Evolutionary conservation across 2,888 invertebrate genomes (phyloP), one percentile per base, ranked within the genome.

Genomic region (Cephus sareptanus): DNA sequence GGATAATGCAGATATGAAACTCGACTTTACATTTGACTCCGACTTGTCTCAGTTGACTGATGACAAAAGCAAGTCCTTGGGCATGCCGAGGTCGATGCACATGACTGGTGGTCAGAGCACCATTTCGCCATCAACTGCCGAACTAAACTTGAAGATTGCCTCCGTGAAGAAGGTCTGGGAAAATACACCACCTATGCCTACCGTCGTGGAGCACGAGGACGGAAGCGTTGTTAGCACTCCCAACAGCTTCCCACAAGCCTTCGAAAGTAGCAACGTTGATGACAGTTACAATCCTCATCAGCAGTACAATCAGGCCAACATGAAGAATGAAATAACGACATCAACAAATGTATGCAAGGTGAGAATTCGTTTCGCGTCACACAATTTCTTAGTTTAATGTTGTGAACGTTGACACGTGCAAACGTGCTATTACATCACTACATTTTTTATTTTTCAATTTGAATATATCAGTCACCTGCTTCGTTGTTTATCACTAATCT

Each of bases 121-220:
- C 13, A 96, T 96, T 85, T 96, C 96, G 15, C 95, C 95, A 31
- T 95, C 96, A 82, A 96, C 97, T 69, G 97, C 97, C 69, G 98
- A 98, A 92, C 94, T 98, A 84, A 97, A 97, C 92, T 94, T 97
- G 92, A 98, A 98, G 93, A 98, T 98, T 86, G 97, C 97, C 69
- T 97, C 97, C 82, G 98, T 98, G 73, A 98, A 98, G 92, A 97
- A 96, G 85, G 94, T 94, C 30, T 97, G 97, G 97, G 97, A 97
- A 88, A 94, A 91, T 82, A 92, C 92, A 2, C 92, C 93, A 15
- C 92, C 93, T 6, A 95, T 95, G 95, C 94, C 95, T 30, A 94
- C 95, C 0, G 95, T 94, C 31, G 94, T 94, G 33, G 95, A 95
- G 87, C 93, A 93, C 83, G 91, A 92, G 74, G 92, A 94, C 89